These are phyloP conservation scores for Leptinotarsa tumamoca DNA, from an alignment of 2,888 invertebrate species.

Conservation along the genomic window DNA sequence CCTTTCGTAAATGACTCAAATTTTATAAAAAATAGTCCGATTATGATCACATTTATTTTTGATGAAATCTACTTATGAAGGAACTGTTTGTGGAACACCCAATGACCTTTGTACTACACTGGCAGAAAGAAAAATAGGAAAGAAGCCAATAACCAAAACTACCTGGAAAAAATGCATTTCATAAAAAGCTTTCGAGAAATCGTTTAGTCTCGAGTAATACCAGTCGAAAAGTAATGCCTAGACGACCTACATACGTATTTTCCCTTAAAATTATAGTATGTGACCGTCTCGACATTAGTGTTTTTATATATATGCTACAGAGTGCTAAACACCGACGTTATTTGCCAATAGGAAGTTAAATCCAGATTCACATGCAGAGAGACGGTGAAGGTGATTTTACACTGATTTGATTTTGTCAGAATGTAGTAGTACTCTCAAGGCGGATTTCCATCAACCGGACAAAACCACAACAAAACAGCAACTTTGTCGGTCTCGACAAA, in stretches of 20 bases:
- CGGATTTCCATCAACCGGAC: too few relatives aligned
- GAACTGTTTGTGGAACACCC: neutral
- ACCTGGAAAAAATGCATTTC: conserved; percentile 14
- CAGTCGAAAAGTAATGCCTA: conserved; percentile 14
- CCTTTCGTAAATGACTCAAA: neutral
- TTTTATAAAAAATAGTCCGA: neutral
- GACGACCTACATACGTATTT: neutral
- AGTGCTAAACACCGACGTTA: neutral
- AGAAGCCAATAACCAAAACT: conserved; percentile 4
- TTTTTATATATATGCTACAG: conserved; percentile 1
- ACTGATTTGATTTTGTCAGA: conserved; percentile 3
- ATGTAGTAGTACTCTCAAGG: neutral
- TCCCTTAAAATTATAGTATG: neutral
- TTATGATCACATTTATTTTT: neutral
- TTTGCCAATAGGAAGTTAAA: conserved; percentile 6
- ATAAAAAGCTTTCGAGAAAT: conserved; percentile 20
- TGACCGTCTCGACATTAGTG: neutral
- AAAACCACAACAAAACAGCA: too few relatives aligned
- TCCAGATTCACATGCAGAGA: conserved; percentile 3
- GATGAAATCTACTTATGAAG: neutral
- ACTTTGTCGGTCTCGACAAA: too few relatives aligned
- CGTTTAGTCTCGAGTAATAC: conserved; percentile 39
- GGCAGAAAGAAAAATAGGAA: conserved; percentile 13
- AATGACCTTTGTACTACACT: conserved; percentile 7
- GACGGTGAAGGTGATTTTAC: neutral